Evolutionary conservation across 2,797 vertebrate species (phyloP), one percentile per base, ranked within the genome.

Genomic region (Salmo trutta): DNA sequence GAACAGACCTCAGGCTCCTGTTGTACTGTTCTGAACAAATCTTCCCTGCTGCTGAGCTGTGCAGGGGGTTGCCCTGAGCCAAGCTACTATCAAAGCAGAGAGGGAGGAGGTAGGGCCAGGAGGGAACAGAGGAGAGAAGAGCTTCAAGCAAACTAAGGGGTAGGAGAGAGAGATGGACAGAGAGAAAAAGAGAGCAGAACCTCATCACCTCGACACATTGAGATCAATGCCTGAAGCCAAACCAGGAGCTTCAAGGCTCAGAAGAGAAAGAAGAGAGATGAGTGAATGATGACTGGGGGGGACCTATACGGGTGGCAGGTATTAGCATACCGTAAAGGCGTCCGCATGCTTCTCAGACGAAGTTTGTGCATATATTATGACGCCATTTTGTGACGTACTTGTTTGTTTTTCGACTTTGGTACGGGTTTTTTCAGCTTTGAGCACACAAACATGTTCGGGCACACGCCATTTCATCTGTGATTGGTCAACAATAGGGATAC

Each of bases 181-280:
- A 76, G 77, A 24, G 1, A 64, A 73, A 71, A 77, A 36, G 15
- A 71, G 76, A 8, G 41, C 41, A 75, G 51, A 76, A 76, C 59
- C 82, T 82, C 78, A 81, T 81, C 77, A 75, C 65, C 31, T 59
- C 54, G 29, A 70, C 64, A 83, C 70, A 74, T 33, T 72, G 54
- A 84, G 78, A 83, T 85, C 84, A 83, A 84, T 84, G 77, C 62
- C 66, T 14, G 66, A 81, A 73, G 79, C 78, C 79, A 80, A 75
- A 83, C 78, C 77, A 80, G 79, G 65, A 76, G 56, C 69, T 81
- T 68, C 76, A 73, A 76, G 41, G 41, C 41, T 41, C 41, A 41
- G 41, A 41, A 76, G 77, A 71, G 54, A 77, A 76, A 36, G n/a
- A 36, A 17, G 29, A 31, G 33, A 41, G 41, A 41, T 41, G 41